Percentiles rank a stretch among this genome's conserved stretches.
Evolutionary conservation across 2,113 vertebrate species (phyloP).

Genomic region (Merops nubicus): DNA sequence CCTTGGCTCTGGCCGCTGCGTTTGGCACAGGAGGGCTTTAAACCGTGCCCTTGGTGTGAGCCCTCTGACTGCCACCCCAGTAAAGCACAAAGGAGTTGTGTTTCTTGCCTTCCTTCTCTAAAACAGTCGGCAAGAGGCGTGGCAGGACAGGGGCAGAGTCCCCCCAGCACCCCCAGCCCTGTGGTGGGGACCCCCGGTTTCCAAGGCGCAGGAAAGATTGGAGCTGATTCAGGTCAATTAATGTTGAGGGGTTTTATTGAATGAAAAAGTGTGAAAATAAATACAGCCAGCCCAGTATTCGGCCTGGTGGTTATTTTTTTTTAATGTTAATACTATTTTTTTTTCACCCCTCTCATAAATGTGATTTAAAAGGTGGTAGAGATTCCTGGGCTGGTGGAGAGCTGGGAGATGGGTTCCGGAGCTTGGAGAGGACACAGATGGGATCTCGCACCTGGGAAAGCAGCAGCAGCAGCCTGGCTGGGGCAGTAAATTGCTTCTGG

Average conservation of each 20-base stretch:
- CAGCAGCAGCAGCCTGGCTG: neutral
- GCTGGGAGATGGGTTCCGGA: neutral
- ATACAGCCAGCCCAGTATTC: neutral
- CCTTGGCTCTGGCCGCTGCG: too few relatives aligned
- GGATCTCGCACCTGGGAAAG: neutral
- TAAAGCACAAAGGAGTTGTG: neutral
- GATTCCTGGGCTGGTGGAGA: neutral
- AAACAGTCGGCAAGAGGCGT: accelerated
- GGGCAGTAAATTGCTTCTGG: neutral
- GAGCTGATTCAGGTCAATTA: neutral
- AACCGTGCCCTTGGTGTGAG: neutral
- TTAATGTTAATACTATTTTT: neutral
- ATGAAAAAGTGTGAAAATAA: slow-evolving; percentile 34
- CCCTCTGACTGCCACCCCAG: neutral
- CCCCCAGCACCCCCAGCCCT: neutral
- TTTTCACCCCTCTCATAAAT: neutral
- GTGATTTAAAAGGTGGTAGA: neutral
- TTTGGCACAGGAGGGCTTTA: neutral
- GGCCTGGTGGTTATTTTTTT: neutral
- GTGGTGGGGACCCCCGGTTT: accelerated
- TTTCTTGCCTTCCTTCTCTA: neutral
- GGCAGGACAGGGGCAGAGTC: neutral
- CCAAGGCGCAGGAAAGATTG: neutral
- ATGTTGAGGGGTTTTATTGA: slow-evolving; percentile 12
- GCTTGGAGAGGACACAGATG: neutral